These are phyloP conservation scores for Microtus montanus DNA, from an alignment of 2,113 vertebrate species.

Conservation along the genomic window DNA sequence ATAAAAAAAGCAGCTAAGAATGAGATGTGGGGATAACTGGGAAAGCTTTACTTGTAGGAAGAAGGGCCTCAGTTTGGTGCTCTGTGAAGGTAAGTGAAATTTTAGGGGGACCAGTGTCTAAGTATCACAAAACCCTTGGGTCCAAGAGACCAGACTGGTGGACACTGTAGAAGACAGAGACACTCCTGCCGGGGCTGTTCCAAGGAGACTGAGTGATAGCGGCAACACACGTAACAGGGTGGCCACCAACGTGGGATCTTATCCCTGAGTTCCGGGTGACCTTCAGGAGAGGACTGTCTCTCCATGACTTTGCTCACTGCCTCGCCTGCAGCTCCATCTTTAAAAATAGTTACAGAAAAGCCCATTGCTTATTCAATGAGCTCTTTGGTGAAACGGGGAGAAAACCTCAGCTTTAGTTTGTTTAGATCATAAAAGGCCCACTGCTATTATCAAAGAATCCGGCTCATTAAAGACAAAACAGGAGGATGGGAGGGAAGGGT, in stretches of 20 bases:
- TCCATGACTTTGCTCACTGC: constrained; percentile 50
- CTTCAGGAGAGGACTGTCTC: constrained; percentile 45
- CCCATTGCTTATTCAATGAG: constrained; percentile 81
- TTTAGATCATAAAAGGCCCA: constrained; percentile 53
- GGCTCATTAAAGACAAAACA: constrained; percentile 18
- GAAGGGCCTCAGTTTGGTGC: rapidly evolving
- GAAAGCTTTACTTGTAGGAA: neutral
- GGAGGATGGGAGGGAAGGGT: neutral
- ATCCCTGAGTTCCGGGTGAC: constrained; percentile 36
- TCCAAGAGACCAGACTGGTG: neutral
- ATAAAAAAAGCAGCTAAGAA: neutral
- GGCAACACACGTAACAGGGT: neutral
- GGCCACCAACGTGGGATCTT: neutral
- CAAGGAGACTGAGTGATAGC: neutral
- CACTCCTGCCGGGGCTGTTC: neutral
- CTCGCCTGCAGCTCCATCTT: constrained; percentile 47
- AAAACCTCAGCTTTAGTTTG: constrained; percentile 51
- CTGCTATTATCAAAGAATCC: neutral
- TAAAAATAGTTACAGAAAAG: constrained; percentile 75
- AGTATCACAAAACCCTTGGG: neutral
- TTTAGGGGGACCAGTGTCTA: neutral
- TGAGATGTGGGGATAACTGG: too few relatives aligned
- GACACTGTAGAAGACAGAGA: neutral
- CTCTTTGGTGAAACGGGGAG: constrained; percentile 66
- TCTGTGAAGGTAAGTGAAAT: neutral